Conservation (phyloP, 2,797 vertebrate species). For the Pseudomugil gertrudae region DNA sequence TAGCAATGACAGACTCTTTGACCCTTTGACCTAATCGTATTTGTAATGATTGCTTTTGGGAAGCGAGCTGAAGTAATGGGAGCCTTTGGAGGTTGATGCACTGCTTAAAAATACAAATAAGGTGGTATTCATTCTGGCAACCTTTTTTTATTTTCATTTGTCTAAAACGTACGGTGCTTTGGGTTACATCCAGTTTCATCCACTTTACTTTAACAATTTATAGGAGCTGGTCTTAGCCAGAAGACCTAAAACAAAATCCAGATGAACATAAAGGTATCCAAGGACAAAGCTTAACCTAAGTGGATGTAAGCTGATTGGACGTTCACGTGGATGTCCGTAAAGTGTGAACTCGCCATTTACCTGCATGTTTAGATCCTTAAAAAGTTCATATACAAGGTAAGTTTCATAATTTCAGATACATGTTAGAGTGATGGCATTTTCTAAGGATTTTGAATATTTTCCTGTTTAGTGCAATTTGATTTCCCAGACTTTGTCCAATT, state of each 20-base stretch:
- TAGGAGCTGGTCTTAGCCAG: conserved; percentile 13
- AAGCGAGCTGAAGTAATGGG: conserved; percentile 35
- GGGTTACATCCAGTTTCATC: conserved; percentile 70
- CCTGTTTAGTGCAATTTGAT: conserved; percentile 24
- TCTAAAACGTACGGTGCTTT: conserved; percentile 62
- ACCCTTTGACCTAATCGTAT: conserved; percentile 37
- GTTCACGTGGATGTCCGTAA: background rate
- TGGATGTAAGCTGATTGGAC: conserved; percentile 7
- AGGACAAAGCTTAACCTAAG: conserved; percentile 19
- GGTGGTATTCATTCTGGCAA: conserved; percentile 46
- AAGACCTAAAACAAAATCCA: conserved; percentile 29
- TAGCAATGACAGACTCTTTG: conserved; percentile 8
- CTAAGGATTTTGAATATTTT: conserved; percentile 18
- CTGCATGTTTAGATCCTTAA: background rate
- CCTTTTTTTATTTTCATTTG: conserved; percentile 64
- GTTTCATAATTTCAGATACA: background rate
- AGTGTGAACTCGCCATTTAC: background rate
- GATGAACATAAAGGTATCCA: conserved; percentile 32
- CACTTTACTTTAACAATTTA: conserved; percentile 66
- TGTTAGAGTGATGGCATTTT: conserved; percentile 3
- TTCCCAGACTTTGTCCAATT: conserved; percentile 38
- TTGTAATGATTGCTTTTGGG: conserved; percentile 35
- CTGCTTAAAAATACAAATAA: conserved; percentile 45
- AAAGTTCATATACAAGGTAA: background rate
- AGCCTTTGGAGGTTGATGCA: conserved; percentile 25